These are phyloP conservation scores for Aramus guarauna DNA, from an alignment of 2,113 vertebrate species.

Conservation along the genomic window DNA sequence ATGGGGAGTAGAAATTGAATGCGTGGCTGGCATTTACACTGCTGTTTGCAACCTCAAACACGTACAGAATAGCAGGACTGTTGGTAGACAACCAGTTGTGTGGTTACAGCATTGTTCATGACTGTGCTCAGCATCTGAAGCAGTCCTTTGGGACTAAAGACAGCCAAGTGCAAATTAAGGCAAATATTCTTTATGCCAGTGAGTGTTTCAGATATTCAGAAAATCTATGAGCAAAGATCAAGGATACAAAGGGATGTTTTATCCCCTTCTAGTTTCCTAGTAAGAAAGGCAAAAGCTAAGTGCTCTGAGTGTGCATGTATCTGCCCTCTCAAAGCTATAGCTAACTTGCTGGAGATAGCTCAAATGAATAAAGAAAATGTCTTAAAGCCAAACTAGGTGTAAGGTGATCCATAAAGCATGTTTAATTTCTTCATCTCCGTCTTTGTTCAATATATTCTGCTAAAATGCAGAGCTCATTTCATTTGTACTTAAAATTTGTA, in stretches of 20 bases:
- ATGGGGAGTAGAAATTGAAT: neutral
- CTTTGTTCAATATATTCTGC: neutral
- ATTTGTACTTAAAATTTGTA: neutral
- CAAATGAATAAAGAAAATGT: neutral
- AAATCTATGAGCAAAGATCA: neutral
- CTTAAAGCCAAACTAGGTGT: neutral
- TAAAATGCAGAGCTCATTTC: neutral
- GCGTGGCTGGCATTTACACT: neutral
- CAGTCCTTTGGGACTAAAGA: neutral
- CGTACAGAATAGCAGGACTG: neutral
- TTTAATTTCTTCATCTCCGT: neutral
- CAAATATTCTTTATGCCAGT: neutral
- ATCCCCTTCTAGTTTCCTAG: neutral
- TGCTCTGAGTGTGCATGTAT: fast-evolving
- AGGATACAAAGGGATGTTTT: neutral
- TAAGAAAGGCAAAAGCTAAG: neutral
- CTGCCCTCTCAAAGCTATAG: neutral
- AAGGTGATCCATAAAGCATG: neutral
- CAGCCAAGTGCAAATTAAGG: neutral
- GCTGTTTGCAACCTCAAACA: neutral
- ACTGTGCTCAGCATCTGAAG: neutral
- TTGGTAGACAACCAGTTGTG: neutral
- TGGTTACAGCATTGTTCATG: neutral
- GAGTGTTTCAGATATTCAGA: neutral
- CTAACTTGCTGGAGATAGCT: neutral